Evolutionary conservation across 2,888 invertebrate species (phyloP), one percentile per base, ranked within the genome.

Genomic region (Apantesis nais): DNA sequence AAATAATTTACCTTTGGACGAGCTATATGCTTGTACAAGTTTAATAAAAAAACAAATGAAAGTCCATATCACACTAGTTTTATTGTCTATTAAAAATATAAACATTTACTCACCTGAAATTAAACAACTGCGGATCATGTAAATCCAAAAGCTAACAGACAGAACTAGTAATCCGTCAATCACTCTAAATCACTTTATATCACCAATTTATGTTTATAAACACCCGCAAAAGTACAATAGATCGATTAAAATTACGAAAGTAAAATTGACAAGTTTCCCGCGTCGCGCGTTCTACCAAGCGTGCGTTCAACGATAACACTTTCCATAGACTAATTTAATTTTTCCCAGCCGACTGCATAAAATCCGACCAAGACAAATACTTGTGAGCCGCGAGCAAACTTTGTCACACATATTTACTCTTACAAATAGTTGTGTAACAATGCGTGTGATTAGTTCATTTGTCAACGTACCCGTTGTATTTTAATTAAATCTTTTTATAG

Each of bases 261-360:
- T 58, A 25, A 72, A 70, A 70, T 62, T 37, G 73, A 78, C 44
- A 76, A 73, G 75, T 84, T 83, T 77, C 83, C 80, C 88, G 87
- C 82, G 80, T 78, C 76, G 68, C 70, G 72, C 70, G 66, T 74
- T 67, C 77, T 37, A 29, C 74, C 68, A 70, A 67, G 78, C 87
- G 87, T 86, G 87, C 86, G 80, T 73, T 79, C 82, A 68, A 74
- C 79, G 67, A 80, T 84, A 76, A 78, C 74, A 83, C 85, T 79
- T 85, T 84, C 82, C 87, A 83, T 79, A 86, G 84, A 87, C 87
- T 87, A 88, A 84, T 85, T 80, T 85, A 82, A 74, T 77, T 79
- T 82, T 79, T 82, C 78, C 76, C 74, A 68, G 63, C 74, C 75
- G 71, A 62, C 71, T 73, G 70, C 67, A 74, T 65, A 78, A 73